These are phyloP conservation scores for Nemurella pictetii DNA, from an alignment of 2,888 invertebrate genomes.

Conservation along the genomic window DNA sequence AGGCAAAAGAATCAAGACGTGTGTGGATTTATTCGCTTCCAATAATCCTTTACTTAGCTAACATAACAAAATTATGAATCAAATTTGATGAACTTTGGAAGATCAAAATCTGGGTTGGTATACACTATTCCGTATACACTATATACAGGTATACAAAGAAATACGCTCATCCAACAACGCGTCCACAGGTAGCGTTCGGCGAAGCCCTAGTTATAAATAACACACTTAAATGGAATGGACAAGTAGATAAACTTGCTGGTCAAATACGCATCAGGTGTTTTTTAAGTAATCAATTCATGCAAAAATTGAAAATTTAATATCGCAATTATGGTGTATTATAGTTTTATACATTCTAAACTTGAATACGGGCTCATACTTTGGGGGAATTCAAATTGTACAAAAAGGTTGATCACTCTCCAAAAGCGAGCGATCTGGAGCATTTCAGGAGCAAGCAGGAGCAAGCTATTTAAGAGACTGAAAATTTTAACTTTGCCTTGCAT, in stretches of 20 bases:
- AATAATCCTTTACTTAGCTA: too few relatives aligned
- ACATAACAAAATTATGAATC: too few relatives aligned
- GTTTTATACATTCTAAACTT: background rate
- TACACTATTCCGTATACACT: too few relatives aligned
- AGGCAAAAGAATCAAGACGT: too few relatives aligned
- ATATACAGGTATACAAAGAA: too few relatives aligned
- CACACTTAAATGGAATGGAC: too few relatives aligned
- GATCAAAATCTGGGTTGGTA: too few relatives aligned
- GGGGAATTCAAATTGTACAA: background rate
- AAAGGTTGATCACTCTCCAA: background rate
- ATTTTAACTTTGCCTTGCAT: background rate
- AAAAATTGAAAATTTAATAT: background rate
- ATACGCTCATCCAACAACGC: too few relatives aligned
- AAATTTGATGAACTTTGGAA: too few relatives aligned
- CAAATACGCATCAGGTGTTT: background rate
- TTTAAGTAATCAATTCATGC: background rate
- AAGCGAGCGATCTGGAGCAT: background rate
- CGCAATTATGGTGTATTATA: background rate
- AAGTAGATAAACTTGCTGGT: background rate
- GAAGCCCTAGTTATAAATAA: too few relatives aligned
- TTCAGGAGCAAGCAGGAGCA: background rate
- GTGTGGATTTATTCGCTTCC: too few relatives aligned
- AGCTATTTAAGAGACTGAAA: background rate
- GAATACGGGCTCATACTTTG: background rate
- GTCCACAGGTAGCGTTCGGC: too few relatives aligned